These are phyloP conservation scores for Sminthopsis crassicaudata DNA, from an alignment of 2,113 vertebrate species.

Conservation along the genomic window DNA sequence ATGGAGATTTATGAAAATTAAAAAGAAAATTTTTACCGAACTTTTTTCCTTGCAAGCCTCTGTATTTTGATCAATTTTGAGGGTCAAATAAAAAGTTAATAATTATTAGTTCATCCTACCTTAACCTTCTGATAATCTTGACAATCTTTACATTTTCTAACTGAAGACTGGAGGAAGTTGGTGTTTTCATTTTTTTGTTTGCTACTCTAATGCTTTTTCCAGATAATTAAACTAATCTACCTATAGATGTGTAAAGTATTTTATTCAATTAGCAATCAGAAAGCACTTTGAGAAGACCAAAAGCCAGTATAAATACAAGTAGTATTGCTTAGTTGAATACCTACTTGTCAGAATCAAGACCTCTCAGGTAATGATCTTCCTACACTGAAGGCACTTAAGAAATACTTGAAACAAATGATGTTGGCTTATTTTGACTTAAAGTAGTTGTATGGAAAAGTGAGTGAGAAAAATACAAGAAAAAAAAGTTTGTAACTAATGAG, in stretches of 20 bases:
- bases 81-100: conserved; percentile 6
- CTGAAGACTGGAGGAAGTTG: neutral
- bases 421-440: conserved; percentile 4
- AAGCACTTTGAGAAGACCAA: neutral
- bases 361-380: neutral
- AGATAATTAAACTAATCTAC: neutral
- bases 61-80: neutral
- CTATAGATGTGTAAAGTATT: neutral
- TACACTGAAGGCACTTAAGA: neutral
- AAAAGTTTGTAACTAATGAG: neutral
- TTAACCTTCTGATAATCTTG: neutral
- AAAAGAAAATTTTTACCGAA: neutral
- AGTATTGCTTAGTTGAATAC: neutral
- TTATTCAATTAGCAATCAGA: neutral
- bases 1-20: neutral
- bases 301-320: neutral
- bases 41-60: neutral
- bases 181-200: neutral
- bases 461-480: neutral
- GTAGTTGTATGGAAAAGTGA: neutral
- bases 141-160: neutral
- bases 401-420: neutral
- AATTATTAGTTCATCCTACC: neutral
- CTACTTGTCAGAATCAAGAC: neutral
- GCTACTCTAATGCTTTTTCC: neutral